phyloP scores from a whole-genome alignment of 2,113 vertebrate species.

The Climacteris rufus region DNA sequence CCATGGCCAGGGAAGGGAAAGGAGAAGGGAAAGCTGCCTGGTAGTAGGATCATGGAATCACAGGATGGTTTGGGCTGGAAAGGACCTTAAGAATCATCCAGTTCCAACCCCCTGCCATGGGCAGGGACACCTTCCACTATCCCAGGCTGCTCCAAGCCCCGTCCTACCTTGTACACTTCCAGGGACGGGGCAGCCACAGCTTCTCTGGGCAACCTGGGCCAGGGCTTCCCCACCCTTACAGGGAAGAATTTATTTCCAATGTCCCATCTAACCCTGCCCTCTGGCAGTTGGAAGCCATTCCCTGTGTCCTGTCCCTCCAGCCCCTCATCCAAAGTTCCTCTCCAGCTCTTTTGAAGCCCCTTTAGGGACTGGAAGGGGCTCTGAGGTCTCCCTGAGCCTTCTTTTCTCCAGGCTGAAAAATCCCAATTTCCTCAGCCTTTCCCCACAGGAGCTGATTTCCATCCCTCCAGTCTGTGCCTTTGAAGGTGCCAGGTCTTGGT shows the following conservation, averaged over 20 bases:
- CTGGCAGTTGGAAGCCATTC: background rate
- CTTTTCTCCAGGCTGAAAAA: background rate
- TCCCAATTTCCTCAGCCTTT: background rate
- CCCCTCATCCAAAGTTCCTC: background rate
- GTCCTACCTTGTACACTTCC: accelerated
- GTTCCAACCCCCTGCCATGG: background rate
- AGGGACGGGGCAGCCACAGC: background rate
- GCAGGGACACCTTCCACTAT: background rate
- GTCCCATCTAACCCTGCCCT: background rate
- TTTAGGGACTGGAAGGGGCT: background rate
- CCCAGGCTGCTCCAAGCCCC: background rate
- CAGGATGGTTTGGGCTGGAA: background rate
- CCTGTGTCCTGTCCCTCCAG: background rate
- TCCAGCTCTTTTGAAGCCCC: background rate
- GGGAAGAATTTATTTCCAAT: background rate
- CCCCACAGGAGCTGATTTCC: background rate
- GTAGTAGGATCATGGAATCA: background rate
- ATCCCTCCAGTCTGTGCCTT: background rate
- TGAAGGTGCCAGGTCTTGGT: background rate
- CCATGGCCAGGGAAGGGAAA: background rate
- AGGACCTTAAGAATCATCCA: background rate
- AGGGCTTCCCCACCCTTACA: accelerated
- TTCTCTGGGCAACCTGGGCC: background rate
- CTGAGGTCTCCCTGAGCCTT: background rate
- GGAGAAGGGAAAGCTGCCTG: background rate